Percentiles rank a stretch among this genome's conserved stretches.
Evolutionary conservation across 2,797 vertebrate species (phyloP).

Genomic region (Oreortyx pictus): DNA sequence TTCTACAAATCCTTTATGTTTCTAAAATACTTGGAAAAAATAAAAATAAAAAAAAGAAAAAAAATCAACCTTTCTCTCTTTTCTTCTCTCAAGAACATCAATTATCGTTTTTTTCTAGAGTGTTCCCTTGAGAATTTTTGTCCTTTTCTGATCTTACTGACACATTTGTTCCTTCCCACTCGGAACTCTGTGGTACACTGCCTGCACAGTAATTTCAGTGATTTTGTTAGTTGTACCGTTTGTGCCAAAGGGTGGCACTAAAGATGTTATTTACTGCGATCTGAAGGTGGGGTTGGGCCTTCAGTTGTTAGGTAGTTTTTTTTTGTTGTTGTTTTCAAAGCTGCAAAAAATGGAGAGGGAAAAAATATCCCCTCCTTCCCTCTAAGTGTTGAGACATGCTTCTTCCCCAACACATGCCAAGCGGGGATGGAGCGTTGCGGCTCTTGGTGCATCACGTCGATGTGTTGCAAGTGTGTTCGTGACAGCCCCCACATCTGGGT

Average conservation of each 20-base stretch:
- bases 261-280: background rate
- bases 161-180: background rate
- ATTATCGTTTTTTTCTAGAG: background rate
- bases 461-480: background rate
- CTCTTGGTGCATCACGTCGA: background rate
- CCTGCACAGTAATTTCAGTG: background rate
- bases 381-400: background rate
- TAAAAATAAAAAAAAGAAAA: fast-evolving
- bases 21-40: background rate
- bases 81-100: background rate
- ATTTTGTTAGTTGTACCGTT: background rate
- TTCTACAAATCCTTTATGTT: background rate
- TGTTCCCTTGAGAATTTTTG: background rate
- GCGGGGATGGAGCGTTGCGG: background rate
- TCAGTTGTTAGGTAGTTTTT: background rate
- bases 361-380: background rate
- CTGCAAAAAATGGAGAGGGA: background rate
- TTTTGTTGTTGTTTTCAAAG: background rate
- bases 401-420: fast-evolving
- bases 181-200: background rate
- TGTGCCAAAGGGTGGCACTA: background rate
- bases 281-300: background rate
- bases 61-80: background rate
- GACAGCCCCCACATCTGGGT: background rate
- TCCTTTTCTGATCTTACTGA: background rate